Percentiles rank a stretch among this genome's conserved stretches.
These are phyloP conservation scores for Lepidonotus clava DNA, from an alignment of 2,888 invertebrate species.

Conservation along the genomic window DNA sequence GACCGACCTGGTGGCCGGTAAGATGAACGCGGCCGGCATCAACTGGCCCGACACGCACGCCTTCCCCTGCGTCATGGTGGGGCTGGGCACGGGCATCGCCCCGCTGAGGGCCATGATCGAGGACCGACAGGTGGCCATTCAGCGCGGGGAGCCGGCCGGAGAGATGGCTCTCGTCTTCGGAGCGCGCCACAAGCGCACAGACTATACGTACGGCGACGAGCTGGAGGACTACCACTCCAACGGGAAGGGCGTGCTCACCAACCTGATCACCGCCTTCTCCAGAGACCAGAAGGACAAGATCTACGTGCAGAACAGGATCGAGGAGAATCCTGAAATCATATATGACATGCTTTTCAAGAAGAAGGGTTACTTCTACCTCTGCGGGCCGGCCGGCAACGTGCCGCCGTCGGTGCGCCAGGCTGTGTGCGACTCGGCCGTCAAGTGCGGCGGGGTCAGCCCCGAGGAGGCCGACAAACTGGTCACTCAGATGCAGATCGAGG, in stretches of 20 bases:
- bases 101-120: slow-evolving; percentile 66
- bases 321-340: slow-evolving; percentile 64
- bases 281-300: slow-evolving; percentile 67
- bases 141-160: slow-evolving; percentile 62
- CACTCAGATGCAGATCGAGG: slow-evolving; percentile 67
- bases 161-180: slow-evolving; percentile 67
- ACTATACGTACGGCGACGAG: slow-evolving; percentile 67
- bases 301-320: slow-evolving; percentile 66
- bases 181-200: slow-evolving; percentile 63
- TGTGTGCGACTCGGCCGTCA: slow-evolving; percentile 61
- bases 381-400: slow-evolving; percentile 67
- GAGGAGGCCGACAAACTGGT: slow-evolving; percentile 66
- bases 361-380: slow-evolving; percentile 68
- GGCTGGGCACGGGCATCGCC: slow-evolving; percentile 65
- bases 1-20: slow-evolving; percentile 59
- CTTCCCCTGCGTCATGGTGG: slow-evolving; percentile 65
- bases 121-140: slow-evolving; percentile 63
- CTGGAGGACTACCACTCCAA: slow-evolving; percentile 64
- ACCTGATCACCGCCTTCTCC: slow-evolving; percentile 61
- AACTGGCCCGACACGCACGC: slow-evolving; percentile 63
- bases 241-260: slow-evolving; percentile 64
- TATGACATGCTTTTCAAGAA: slow-evolving; percentile 64
- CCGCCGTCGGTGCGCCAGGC: slow-evolving; percentile 64
- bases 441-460: slow-evolving; percentile 61
- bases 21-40: slow-evolving; percentile 66